Evolutionary conservation across 1,140 invertebrate genomes (phyloP), one percentile per base, ranked within the genome.

Genomic region (Dreissena polymorpha): DNA sequence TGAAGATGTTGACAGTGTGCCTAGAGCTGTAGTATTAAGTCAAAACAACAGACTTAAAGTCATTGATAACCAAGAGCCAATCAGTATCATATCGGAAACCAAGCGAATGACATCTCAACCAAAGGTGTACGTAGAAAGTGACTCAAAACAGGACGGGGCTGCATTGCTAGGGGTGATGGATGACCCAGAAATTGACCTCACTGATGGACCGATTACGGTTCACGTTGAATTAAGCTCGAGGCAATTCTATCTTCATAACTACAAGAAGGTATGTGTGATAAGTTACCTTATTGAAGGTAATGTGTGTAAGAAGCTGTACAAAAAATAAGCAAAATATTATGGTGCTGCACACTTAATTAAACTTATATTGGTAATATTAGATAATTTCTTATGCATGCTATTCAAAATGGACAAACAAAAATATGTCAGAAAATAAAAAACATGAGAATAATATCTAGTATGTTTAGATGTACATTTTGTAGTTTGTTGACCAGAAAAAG

Each of bases 171-270:
- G 86, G 29, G 85, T 85, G 29, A 71, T 80, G 23, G 87, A 88
- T 73, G 88, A 89, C 68, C 79, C 86, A 10, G 79, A 86, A 14
- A 87, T 90, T 57, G 89, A 90, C 64, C 86, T 89, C 1, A 88
- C 88, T 16, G 90, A 91, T 76, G 90, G 90, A 25, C 87, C 88
- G 25, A 88, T 91, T n/a, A 86, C 67, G 71, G 90, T 90, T 0
- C 80, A 84, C 57, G 90, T 91, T 7, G 89, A 89, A 39, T 69
- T 84, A 10, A 78, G 86, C 53, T 80, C 84, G 0, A 78, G 89
- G 55, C 87, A 90, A 78, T 91, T 91, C 72, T 91, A 86, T 63
- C 53, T 89, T 7, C 67, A 73, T 27, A 82, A 89, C 60, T 84
- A 88, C 18, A 89, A 87, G 79, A 88, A 89, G 86, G 88, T 90